Evolutionary conservation across 2,797 vertebrate genomes (phyloP).

Genomic region (Labeo calbasu): DNA sequence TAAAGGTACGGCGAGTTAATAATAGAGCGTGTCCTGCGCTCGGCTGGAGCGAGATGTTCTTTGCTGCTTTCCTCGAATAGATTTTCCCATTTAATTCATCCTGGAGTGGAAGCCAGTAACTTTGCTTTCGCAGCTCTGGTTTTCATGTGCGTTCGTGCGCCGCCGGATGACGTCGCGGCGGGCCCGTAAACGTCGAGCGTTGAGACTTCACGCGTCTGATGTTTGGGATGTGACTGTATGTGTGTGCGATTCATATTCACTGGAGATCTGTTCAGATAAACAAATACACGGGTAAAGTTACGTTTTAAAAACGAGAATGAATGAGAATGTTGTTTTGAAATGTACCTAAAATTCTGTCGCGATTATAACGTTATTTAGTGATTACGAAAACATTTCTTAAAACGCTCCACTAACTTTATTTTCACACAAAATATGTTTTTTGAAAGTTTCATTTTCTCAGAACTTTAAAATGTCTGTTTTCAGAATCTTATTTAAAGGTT

Average conservation of each 20-base stretch:
- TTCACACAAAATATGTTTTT: background rate
- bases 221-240: background rate
- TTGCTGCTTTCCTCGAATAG: slow-evolving; percentile 51
- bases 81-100: slow-evolving; percentile 39
- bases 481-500: background rate
- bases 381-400: too few relatives aligned
- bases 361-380: background rate
- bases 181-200: background rate
- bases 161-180: background rate
- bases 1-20: slow-evolving; percentile 53
- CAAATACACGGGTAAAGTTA: background rate
- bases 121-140: background rate
- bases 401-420: background rate
- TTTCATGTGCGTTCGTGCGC: background rate
- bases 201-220: background rate
- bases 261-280: background rate
- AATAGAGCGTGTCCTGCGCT: slow-evolving; percentile 50
- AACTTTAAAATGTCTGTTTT: background rate
- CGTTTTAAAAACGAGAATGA: background rate
- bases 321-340: background rate
- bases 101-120: background rate
- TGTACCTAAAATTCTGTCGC: background rate
- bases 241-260: background rate
- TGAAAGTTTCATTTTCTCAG: background rate
- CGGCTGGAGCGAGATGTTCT: slow-evolving; percentile 55